Evolutionary conservation across 1,140 invertebrate species (phyloP), one percentile per base, ranked within the genome.

Genomic region (Trichonephila inaurata): DNA sequence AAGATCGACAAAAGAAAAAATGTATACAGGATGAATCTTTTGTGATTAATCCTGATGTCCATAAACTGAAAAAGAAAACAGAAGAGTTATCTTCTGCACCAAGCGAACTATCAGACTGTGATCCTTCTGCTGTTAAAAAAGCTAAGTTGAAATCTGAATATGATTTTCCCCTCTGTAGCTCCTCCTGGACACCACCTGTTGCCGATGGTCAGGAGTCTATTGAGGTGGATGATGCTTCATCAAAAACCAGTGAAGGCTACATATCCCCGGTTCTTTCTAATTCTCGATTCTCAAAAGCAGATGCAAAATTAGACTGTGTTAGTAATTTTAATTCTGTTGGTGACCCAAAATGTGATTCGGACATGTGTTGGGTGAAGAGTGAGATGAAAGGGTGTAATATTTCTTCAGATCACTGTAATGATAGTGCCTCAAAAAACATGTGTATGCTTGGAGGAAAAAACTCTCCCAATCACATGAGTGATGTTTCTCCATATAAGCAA

Each of bases 191-290:
- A 12, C 93, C 93, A 21, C 93, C 93, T 51, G 81, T 94, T 51
- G 93, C 93, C 3, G 93, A 94, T 90, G 93, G 93, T 7, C 93
- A 86, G 14, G 93, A 94, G 28, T 21, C 92, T 40, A 82, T 82
- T 7, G 93, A 94, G 60, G 62, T 90, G 61, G 93, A 94, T 24
- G 93, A 94, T 90, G 60, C 24, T n/a, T 94, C 93, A 69, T 94
- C 93, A n/a, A 94, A 94, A 85, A 94, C 87, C 14, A 94, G 93
- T 40, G 93, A 94, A 85, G 93, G 93, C 24, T 85, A 94, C 58
- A 72, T 89, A 62, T 94, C 93, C 77, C 93, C 93, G 51, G 85
- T 93, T 62, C 85, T 93, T 64, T 93, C 92, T 19, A 88, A 89
- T 82, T 51, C 66, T 18, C 85, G 92, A 44, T 69, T 66, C 18